phyloP scores from a whole-genome alignment of 2,888 invertebrate genomes.

The Tillus elongatus region DNA sequence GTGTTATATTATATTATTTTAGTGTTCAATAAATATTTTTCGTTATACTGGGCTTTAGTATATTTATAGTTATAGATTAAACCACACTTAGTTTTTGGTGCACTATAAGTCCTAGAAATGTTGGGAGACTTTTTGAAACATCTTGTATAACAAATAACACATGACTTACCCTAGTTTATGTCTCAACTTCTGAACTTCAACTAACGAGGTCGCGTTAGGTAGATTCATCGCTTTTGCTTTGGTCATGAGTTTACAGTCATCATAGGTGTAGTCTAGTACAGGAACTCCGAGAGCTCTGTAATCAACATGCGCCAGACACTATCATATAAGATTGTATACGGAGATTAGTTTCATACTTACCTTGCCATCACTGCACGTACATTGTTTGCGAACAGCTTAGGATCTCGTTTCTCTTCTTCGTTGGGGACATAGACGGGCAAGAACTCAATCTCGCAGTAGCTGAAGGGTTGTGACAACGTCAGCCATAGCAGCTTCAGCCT shows the following conservation, averaged over 20 bases:
- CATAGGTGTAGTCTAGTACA: constrained; percentile 83
- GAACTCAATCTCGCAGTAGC: constrained; percentile 83
- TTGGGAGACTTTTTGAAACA: too few relatives aligned
- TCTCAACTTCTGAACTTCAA: constrained; percentile 73
- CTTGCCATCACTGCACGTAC: constrained; percentile 86
- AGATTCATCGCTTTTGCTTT: constrained; percentile 76
- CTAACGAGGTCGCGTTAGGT: constrained; percentile 61
- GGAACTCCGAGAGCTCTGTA: constrained; percentile 74
- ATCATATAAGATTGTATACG: background rate
- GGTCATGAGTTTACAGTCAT: constrained; percentile 79
- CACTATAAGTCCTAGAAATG: too few relatives aligned
- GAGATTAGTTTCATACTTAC: constrained; percentile 48
- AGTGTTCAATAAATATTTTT: too few relatives aligned
- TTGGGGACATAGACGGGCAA: constrained; percentile 84
- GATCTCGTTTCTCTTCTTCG: constrained; percentile 76
- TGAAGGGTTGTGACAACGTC: constrained; percentile 80
- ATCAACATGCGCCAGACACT: background rate
- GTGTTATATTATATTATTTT: too few relatives aligned
- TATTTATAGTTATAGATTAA: too few relatives aligned
- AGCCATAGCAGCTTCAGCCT: constrained; percentile 79
- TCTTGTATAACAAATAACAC: too few relatives aligned
- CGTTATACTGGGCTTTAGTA: too few relatives aligned
- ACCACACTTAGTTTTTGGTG: too few relatives aligned
- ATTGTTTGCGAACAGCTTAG: constrained; percentile 82
- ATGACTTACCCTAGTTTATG: constrained; percentile 60